Evolutionary conservation across 2,888 invertebrate species (phyloP).

Genomic region (Conchocele bisecta): DNA sequence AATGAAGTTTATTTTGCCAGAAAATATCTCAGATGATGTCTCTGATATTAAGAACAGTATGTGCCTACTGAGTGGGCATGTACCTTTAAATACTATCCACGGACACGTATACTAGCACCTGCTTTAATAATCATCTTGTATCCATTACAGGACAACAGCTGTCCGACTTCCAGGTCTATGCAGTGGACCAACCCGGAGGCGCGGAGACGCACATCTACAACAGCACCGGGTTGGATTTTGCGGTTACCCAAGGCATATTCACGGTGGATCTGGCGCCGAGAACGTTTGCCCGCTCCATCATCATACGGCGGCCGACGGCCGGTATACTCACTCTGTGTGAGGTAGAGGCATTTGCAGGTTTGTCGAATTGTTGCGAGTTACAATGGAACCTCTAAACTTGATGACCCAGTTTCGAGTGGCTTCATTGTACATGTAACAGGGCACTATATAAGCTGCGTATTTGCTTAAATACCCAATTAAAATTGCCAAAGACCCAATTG

Average conservation of each 20-base stretch:
- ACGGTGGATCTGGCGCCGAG: slow-evolving; percentile 14
- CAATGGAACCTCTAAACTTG: too few relatives aligned
- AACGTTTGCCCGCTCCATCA: slow-evolving; percentile 6
- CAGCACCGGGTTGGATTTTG: slow-evolving; percentile 9
- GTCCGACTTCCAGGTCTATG: slow-evolving; percentile 17
- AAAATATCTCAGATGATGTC: too few relatives aligned
- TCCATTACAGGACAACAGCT: slow-evolving; percentile 11
- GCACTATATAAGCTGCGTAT: too few relatives aligned
- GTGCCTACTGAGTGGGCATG: too few relatives aligned
- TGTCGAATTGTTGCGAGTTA: not conserved
- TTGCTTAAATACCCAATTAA: too few relatives aligned
- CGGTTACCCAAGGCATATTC: not conserved
- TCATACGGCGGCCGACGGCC: slow-evolving; percentile 29
- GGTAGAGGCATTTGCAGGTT: slow-evolving; percentile 43
- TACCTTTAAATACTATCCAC: too few relatives aligned
- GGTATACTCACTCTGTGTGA: slow-evolving; percentile 37
- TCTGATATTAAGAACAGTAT: too few relatives aligned
- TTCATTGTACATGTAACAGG: too few relatives aligned
- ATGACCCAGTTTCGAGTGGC: too few relatives aligned
- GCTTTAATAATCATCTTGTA: not conserved
- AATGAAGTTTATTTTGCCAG: too few relatives aligned
- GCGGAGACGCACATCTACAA: slow-evolving; percentile 11
- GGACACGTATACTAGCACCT: too few relatives aligned
- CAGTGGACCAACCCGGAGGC: not conserved
- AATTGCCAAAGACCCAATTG: too few relatives aligned